Conservation (phyloP, 1,140 invertebrate genomes). For the Philopotamus ludificatus region DNA sequence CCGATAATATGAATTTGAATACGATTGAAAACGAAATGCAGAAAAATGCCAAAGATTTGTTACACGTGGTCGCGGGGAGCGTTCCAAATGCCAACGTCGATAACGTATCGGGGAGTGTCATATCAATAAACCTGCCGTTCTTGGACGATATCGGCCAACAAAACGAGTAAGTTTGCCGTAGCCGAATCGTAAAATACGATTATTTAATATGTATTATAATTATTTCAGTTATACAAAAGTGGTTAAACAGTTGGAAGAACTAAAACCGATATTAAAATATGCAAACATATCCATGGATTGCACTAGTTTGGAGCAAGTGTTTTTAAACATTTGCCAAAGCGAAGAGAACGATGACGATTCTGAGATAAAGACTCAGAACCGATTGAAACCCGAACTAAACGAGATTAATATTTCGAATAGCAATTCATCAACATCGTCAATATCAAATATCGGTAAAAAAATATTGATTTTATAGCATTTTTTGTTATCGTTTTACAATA, state of each 20-base stretch:
- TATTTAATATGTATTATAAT: conserved; percentile 12
- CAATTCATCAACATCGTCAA: neutral
- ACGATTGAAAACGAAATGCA: conserved; percentile 5
- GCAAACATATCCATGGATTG: conserved; percentile 56
- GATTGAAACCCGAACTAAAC: neutral
- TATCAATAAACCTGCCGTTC: conserved; percentile 56
- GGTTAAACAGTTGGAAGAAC: conserved; percentile 52
- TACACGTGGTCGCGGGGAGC: conserved; percentile 48
- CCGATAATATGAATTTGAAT: conserved; percentile 1
- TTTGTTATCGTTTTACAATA: neutral
- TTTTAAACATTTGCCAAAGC: conserved; percentile 55
- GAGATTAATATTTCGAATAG: neutral
- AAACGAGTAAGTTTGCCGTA: conserved; percentile 53
- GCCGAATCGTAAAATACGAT: too few species aligned
- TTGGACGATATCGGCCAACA: conserved; percentile 53
- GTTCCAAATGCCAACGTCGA: conserved; percentile 53
- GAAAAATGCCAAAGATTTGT: conserved; percentile 46
- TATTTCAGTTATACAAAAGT: conserved; percentile 52
- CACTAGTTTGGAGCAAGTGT: conserved; percentile 59
- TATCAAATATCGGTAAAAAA: neutral
- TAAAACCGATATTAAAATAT: conserved; percentile 49
- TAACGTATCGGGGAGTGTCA: conserved; percentile 48
- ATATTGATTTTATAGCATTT: too few species aligned
- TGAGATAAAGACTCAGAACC: conserved; percentile 1
- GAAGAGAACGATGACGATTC: conserved; percentile 43